Conservation (phyloP, 2,888 invertebrate species). For the Latheticus oryzae region DNA sequence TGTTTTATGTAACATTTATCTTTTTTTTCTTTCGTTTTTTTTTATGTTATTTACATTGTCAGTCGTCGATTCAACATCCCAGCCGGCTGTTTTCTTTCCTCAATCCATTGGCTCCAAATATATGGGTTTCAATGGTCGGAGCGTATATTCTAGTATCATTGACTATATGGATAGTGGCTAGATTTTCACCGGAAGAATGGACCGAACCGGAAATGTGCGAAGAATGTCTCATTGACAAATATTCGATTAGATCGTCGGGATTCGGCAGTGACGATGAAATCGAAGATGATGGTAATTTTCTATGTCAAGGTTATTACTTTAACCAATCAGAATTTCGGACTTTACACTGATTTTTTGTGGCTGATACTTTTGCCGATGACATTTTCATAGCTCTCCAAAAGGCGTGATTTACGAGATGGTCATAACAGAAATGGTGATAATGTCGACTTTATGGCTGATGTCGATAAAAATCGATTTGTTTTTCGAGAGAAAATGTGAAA, state of each 20-base stretch:
- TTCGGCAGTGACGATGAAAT: constrained; percentile 54
- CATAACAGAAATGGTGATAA: no score
- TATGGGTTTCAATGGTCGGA: constrained; percentile 84
- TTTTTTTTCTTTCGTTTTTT: constrained; percentile 21
- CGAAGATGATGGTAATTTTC: no score
- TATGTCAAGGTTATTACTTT: no score
- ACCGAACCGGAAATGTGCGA: constrained; percentile 72
- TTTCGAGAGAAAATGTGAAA: no score
- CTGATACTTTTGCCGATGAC: no score
- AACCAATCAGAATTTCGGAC: no score
- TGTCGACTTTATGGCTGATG: no score
- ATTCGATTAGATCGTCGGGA: constrained; percentile 51
- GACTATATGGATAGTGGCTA: constrained; percentile 86
- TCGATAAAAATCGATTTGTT: no score
- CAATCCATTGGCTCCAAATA: constrained; percentile 85
- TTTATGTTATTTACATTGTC: constrained; percentile 58
- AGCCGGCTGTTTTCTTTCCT: constrained; percentile 85
- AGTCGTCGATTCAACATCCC: constrained; percentile 67
- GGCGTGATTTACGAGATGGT: no score
- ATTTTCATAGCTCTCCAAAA: no score
- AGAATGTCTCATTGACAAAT: constrained; percentile 65
- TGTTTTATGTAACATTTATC: not conserved
- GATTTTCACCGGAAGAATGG: constrained; percentile 88
- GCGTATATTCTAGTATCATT: constrained; percentile 84
- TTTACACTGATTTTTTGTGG: no score